Evolutionary conservation across 2,797 vertebrate species (phyloP), one percentile per base, ranked within the genome.

Genomic region (Danio kyathit): DNA sequence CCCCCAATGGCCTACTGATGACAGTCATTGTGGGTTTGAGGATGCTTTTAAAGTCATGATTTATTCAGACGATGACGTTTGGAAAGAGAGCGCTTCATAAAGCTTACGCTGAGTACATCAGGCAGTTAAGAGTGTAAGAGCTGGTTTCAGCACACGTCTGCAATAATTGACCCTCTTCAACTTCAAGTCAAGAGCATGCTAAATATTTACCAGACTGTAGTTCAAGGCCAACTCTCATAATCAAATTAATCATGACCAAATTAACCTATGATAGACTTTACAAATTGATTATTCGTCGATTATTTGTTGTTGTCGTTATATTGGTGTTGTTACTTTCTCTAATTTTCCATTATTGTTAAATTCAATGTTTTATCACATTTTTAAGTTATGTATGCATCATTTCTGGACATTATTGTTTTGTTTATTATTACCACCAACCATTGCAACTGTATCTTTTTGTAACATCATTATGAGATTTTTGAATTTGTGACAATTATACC

Each of bases 41-140:
- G 51, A 70, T 6, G n/a, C 79, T 79, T 82, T 82, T 73, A 80
- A 76, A 72, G 57, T 81, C 74, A 48, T 74, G 73, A 72, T 84
- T 81, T 78, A 84, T 82, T 80, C 64, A 79, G 63, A 44, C 48
- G 76, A 49, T 61, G 67, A 78, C 19, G 44, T 77, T 17, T 80
- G 29, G 59, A 82, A 60, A 79, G 40, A 66, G 60, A 46, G 59
- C 13, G 21, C 16, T 29, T 57, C 44, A 17, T 41, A 80, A 63
- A 57, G 9, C n/a, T 41, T 21, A 52, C 17, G 14, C 14, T 14
- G 10, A 63, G 52, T 40, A 12, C 5, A 57, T 78, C 7, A 40
- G 12, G n/a, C n/a, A 19, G 19, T 59, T 44, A 13, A 51, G 7
- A 41, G 29, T 16, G 38, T 6, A 54, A 16, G 19, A 7, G 6